Evolutionary conservation across 2,888 invertebrate species (phyloP), one percentile per base, ranked within the genome.

Genomic region (Hermaeophaga mercurialis): DNA sequence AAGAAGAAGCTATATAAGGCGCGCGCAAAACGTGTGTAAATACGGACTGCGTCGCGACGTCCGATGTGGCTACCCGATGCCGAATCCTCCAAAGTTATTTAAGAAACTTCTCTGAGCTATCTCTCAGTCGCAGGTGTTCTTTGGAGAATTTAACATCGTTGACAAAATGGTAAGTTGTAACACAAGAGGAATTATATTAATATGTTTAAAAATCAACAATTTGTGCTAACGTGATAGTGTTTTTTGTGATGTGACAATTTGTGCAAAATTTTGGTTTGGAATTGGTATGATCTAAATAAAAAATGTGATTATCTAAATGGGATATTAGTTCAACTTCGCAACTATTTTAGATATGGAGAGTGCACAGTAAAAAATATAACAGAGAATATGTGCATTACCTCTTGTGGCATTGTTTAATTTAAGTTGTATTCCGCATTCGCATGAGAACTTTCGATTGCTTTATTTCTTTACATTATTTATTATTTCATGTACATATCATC

Each of bases 61-160:
- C 56, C 43, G 43, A 43, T 24, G 54, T 52, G 59, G 66, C 66
- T 62, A 62, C 66, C 45, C 54, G 47, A 36, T 53, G 50, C 50
- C 56, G 8, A 46, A 55, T 57, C 59, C 45, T 22, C 56, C 15
- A 64, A 75, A 66, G 68, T 75, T 75, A 75, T 74, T 73, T 75
- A 76, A 75, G 74, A 65, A 59, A 64, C 62, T 24, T 43, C 19
- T 47, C 24, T 54, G 45, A 50, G 55, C 56, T 49, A 44, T 49
- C 48, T 58, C 62, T 63, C 73, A 76, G 76, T 76, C 73, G 75
- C 73, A 73, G 73, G 74, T 72, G 73, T 72, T 70, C 62, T 66
- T 71, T 69, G 70, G 72, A 71, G 69, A 72, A 66, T 60, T 62
- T 61, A 67, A 73, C 70, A 72, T 70, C 70, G 53, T 59, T 63